Base-by-base conservation (phyloP, 23 tunicate genomes). In the Ascidia mentula region DNA sequence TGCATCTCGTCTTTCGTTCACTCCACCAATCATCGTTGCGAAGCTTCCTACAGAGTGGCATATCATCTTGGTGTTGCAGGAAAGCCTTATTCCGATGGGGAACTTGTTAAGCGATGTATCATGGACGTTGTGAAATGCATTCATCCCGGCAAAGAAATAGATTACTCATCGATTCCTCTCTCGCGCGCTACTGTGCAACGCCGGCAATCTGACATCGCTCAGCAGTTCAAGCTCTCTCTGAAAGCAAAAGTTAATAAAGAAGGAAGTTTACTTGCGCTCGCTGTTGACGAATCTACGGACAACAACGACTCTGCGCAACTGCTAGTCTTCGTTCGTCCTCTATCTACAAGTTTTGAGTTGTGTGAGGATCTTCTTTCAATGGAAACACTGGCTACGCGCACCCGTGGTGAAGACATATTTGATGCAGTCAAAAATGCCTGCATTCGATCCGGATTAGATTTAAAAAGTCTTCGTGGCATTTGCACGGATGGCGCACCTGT, bases 21-120 rank as follows among this genome's bases (percentile, higher is more conserved):
- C 24, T 81, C 77, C n/a, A 69, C 33, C 18, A 70, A 70, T 81
- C 38, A 22, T 42, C 65, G 85, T 77, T 80, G 76, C 33, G 85
- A 81, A 71, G 85, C 85, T 38, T 70, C 77, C 9, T 81, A 71
- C 77, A 40, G 65, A 39, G 85, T 81, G 77, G 85, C 77, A 70
- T 81, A 81, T 81, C 85, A 81, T 70, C 85, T 81, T 81, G 85
- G 85, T 36, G 77, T 71, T 79, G 83, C 83, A 30, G 74, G 74
- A 35, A 79, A 46, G 12, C 31, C 75, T 71, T 71, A 34, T 71
- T 6, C 75, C 75, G 75, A 71, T 17, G 34, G 75, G 39, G 75
- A 71, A 31, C 75, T 71, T 7, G 71, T 79, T 33, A 79, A 79
- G 46, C 74, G 45, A 79, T 79, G 83, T 31, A 45, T 79, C 30